Base-by-base conservation (phyloP, 1,140 invertebrate species). In the Chrysomallon squamiferum region DNA sequence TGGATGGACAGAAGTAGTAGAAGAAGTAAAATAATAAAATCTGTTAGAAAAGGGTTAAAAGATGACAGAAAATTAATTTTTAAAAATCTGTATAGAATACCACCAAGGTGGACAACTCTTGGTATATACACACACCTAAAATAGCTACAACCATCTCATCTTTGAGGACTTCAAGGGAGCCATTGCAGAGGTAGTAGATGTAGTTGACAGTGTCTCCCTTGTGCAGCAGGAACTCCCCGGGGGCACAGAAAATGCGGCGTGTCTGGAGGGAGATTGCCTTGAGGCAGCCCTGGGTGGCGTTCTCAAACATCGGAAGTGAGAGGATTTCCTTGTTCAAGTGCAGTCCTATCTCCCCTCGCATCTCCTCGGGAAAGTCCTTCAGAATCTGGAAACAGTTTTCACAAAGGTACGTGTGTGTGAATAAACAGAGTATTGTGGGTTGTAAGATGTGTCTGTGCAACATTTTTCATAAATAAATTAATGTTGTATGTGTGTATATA, bases 281-380 rank as follows among this genome's bases (percentile, higher is more conserved):
- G 3, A 82, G 65, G 60, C 80, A 82, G 5, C 80, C 81, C 54
- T 82, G 80, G 45, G 79, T n/a, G 91, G 94, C 35, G 0, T 91
- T 89, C 79, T 95, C 94, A 86, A 98, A 98, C 86, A 97, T 95
- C 7, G 95, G 94, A 52, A 97, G 88, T 74, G 93, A 93, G 59
- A 98, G 88, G 77, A 98, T 95, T 87, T 98, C 95, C 66, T 94
- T 89, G 86, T 98, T 94, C 66, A 98, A 87, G 87, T 98, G 95
- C 90, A 98, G 92, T 18, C 94, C 96, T 29, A 97, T 95, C 79
- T 97, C 96, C 13, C 95, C 95, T 56, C 95, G 87, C 32, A 98
- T 87, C 84, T 97, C 95, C 82, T 97, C 95, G 0, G 95, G 96
- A 87, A 98, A 98, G 87, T 97, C 95, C 85, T 94, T 95, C 49